Conservation (phyloP, 2,888 invertebrate genomes). For the Leucozona laternaria region DNA sequence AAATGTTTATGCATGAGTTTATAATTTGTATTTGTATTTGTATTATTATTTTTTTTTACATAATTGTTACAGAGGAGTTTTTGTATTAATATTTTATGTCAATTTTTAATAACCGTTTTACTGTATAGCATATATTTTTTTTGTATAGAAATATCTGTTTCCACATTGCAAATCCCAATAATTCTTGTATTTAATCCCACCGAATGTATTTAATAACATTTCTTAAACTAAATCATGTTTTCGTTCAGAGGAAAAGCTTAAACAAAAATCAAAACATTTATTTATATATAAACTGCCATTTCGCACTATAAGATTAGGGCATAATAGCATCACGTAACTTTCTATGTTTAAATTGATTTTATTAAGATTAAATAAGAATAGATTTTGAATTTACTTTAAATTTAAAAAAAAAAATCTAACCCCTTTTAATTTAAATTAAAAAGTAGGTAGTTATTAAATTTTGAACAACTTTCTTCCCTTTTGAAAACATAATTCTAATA, state of each 20-base stretch:
- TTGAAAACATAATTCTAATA: constrained; percentile 38
- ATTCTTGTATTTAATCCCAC: constrained; percentile 72
- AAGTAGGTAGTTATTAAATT: neutral
- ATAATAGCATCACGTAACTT: constrained; percentile 68
- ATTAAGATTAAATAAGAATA: neutral
- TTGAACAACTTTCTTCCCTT: constrained; percentile 15
- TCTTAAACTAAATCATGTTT: constrained; percentile 40
- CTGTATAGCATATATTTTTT: constrained; percentile 25
- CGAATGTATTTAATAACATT: constrained; percentile 58
- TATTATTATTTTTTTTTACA: neutral
- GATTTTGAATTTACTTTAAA: neutral
- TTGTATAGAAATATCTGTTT: constrained; percentile 42
- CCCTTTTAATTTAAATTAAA: neutral
- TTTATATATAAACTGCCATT: constrained; percentile 62
- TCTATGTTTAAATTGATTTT: constrained; percentile 19
- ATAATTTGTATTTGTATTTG: too few species aligned
- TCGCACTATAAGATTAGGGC: constrained; percentile 51
- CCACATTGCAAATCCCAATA: constrained; percentile 43
- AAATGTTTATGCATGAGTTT: constrained; percentile 54
- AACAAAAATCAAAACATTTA: constrained; percentile 32
- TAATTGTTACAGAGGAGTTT: constrained; percentile 9
- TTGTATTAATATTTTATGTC: constrained; percentile 26
- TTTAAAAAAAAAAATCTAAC: constrained; percentile 1
- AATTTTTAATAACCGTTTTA: constrained; percentile 26
- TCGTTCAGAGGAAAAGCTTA: constrained; percentile 67